Evolutionary conservation across 2,113 vertebrate genomes (phyloP), one percentile per base, ranked within the genome.

Genomic region (Toxostoma redivivum): DNA sequence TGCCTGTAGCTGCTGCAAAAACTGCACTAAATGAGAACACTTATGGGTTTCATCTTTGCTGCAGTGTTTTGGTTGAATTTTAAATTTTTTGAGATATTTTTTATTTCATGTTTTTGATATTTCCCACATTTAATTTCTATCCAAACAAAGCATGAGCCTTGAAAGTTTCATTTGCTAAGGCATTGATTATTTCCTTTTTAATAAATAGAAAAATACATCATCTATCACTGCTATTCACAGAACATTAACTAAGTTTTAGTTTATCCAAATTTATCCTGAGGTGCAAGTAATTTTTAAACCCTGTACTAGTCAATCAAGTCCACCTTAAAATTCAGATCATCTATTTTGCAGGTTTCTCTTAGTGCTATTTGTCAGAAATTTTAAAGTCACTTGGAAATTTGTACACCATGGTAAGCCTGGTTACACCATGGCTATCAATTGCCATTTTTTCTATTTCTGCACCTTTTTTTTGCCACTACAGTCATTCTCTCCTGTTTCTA

Each of bases 261-360:
- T 94, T 96, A 85, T 44, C 53, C 37, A 90, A 91, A 92, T 83
- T 95, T 90, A 60, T 90, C 66, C 37, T 92, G 69, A 81, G 18
- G 35, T 72, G 7, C 47, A 66, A 91, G 71, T 92, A 0, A 57
- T 92, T 81, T 95, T 90, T 60, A 86, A 77, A 71, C 17, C 27
- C 69, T 92, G 14, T 17, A 37, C 74, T 54, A 94, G 45, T 74
- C 10, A 13, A 65, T 94, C 62, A 94, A 79, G 7, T 94, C 91
- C 45, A 80, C 44, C n/a, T 88, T 90, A 87, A 73, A 73, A 69
- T 47, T 61, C 47, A 84, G 33, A 85, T 65, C 9, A 48, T 81
- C 35, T 18, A 47, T 84, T 85, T 92, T 82, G 71, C 30, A 77
- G 22, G 3, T 88, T 88, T 93, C 54, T 57, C 27, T 66, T 58